These are phyloP conservation scores for Diplazon laetatorius DNA, from an alignment of 2,888 invertebrate species.

Conservation along the genomic window DNA sequence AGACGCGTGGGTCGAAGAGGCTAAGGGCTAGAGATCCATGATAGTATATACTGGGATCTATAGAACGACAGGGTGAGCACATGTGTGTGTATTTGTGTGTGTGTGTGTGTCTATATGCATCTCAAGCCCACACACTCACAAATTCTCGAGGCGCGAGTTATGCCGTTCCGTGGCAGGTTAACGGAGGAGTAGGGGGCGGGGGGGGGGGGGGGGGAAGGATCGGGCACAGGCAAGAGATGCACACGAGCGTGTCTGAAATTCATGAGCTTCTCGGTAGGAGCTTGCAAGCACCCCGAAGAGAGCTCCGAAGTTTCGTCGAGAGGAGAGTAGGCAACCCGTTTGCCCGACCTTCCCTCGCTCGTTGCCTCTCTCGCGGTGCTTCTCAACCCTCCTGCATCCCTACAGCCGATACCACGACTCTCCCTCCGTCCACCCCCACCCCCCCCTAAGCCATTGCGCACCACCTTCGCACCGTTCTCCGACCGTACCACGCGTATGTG, in stretches of 20 bases:
- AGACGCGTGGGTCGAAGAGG: constrained; percentile 24
- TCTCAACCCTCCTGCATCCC: constrained; percentile 10
- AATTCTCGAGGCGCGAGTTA: constrained; percentile 49
- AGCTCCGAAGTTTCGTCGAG: constrained; percentile 62
- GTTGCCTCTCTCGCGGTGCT: not conserved
- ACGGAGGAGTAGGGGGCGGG: too few species aligned
- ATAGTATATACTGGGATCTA: constrained; percentile 7
- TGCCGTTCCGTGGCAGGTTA: constrained; percentile 55
- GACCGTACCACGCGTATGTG: constrained; percentile 42
- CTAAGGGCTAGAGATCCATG: constrained; percentile 26
- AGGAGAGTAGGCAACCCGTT: constrained; percentile 43
- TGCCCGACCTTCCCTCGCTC: constrained; percentile 5
- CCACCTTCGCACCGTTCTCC: constrained; percentile 41
- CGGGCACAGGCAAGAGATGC: constrained; percentile 40
- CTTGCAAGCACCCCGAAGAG: constrained; percentile 57
- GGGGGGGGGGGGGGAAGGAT: constrained; percentile 22
- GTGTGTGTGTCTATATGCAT: constrained; percentile 21
- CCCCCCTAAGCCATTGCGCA: constrained; percentile 32
- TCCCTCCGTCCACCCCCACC: constrained; percentile 29
- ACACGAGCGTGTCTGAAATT: constrained; percentile 71
- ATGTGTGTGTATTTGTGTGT: not conserved
- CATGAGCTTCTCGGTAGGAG: constrained; percentile 68
- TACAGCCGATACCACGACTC: constrained; percentile 1
- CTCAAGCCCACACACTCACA: constrained; percentile 27
- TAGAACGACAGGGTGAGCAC: not conserved